phyloP scores from a whole-genome alignment of 2,888 invertebrate species.

The Unio delphinus region DNA sequence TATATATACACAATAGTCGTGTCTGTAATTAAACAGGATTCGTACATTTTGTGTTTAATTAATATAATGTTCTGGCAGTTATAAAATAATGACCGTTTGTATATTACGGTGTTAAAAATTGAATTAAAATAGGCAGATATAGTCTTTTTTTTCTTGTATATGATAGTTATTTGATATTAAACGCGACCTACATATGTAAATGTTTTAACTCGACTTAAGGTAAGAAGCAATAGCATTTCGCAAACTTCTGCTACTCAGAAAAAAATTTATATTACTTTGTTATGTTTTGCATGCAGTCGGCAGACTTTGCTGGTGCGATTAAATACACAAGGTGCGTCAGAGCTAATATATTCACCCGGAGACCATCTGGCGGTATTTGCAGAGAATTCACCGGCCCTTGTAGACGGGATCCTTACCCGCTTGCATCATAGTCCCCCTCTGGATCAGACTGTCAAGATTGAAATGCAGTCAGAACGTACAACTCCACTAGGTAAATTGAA shows the following conservation, averaged over 20 bases:
- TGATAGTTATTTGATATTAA: not conserved
- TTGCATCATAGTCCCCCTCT: slow-evolving; percentile 71
- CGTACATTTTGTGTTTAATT: no score
- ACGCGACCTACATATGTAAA: not conserved
- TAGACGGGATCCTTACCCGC: slow-evolving; percentile 83
- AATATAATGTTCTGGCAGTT: no score
- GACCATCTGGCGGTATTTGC: slow-evolving; percentile 95
- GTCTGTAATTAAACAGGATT: no score
- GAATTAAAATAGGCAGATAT: no score
- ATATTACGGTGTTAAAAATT: no score
- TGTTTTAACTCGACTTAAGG: no score
- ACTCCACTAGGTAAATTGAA: slow-evolving; percentile 51
- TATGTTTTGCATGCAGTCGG: slow-evolving; percentile 73
- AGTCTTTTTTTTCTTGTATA: not conserved
- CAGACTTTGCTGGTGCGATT: slow-evolving; percentile 74
- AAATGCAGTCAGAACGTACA: slow-evolving; percentile 58
- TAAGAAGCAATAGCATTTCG: no score
- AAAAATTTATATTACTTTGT: no score
- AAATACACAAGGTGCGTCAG: slow-evolving; percentile 62
- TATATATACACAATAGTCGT: no score
- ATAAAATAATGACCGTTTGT: no score
- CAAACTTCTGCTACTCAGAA: no score
- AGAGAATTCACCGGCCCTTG: slow-evolving; percentile 84
- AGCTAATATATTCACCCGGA: slow-evolving; percentile 85
- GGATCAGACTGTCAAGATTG: slow-evolving; percentile 59